Evolutionary conservation across 2,113 vertebrate genomes (phyloP), one percentile per base, ranked within the genome.

Genomic region (Todiramphus chloris): DNA sequence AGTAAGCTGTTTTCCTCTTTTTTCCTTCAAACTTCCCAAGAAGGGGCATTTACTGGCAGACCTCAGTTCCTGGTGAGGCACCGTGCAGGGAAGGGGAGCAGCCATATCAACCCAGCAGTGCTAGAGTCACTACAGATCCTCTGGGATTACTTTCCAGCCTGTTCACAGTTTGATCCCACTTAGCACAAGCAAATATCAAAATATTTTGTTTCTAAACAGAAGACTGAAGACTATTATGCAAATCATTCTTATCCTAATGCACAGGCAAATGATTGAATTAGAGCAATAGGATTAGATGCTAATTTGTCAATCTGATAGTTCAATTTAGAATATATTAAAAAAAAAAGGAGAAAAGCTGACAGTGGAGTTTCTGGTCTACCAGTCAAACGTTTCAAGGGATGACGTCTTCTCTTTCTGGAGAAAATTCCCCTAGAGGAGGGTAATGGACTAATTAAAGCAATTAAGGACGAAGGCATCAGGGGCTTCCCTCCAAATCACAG

Each of bases 261-360:
- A 92, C 91, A 96, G 93, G 89, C 93, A 97, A 95, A 95, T 96
- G 92, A 93, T 85, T 96, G 95, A 97, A 97, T 97, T 96, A 97
- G 85, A 94, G 78, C 75, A 93, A 95, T 85, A 91, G 83, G 79
- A 96, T 97, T 97, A 97, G 83, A 87, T 82, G 77, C 39, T 96
- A 91, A 92, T 81, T 95, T 89, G 82, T 58, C 73, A 92, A 96
- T 77, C 82, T 37, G 33, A 70, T 83, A 89, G 51, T 68, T 91
- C 72, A 75, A 35, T 53, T 87, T 94, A 91, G 48, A 95, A 75
- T 82, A 39, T 60, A 78, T 79, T 56, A 27, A 67, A 81, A 87
- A 87, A 37, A 37, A 41, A 87, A 82, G 78, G 46, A 87, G 92
- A 91, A 94, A 91, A 94, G 85, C 88, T 93, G 87, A 96, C 87